These are phyloP conservation scores for Mus musculus DNA, from an alignment of 2,113 vertebrate genomes.

Conservation along the genomic window GRCm39 chr6:88270501-88271000, in stretches of 20 bases:
- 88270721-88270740: constrained; percentile 15
- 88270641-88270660: constrained; percentile 14
- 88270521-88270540: neutral
- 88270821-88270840: constrained; percentile 5
- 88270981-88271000: neutral
- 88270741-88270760: constrained; percentile 5
- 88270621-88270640: neutral
- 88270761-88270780: constrained; percentile 22
- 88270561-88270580: neutral
- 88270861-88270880: neutral
- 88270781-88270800: constrained; percentile 47
- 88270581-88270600: neutral
- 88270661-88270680: neutral
- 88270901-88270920: neutral
- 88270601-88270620: neutral
- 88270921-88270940: neutral
- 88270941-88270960: neutral
- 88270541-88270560: neutral
- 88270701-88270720: constrained; percentile 39
- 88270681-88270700: neutral
- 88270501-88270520: neutral
- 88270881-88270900: constrained; percentile 6
- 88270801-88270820: constrained; percentile 26
- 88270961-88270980: neutral
- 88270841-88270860: neutral